Evolutionary conservation across 2,113 vertebrate genomes (phyloP), one percentile per base, ranked within the genome.

Genomic region (Sinocyclocheilus grahami): DNA sequence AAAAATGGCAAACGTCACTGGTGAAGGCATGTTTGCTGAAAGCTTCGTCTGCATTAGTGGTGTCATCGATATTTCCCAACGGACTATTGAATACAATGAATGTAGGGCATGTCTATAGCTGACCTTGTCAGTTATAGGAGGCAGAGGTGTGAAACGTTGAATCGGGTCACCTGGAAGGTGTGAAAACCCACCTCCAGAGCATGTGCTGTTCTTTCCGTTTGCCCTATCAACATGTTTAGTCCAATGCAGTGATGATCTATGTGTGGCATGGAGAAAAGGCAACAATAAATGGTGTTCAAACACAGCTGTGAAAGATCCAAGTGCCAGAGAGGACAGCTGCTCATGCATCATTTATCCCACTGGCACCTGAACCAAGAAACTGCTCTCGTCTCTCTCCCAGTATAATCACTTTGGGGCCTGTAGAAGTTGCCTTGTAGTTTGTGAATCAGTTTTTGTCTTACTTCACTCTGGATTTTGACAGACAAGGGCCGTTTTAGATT

Each of bases 281-380:
- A 76, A 88, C 86, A 89, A 88, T 84, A 84, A 78, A 88, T 86
- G 86, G 84, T 87, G 84, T 79, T 88, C 85, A 86, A 83, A 84
- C 77, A 87, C 82, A 65, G 81, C 67, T 86, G 60, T 83, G 71
- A 75, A 74, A 60, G 72, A 84, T 60, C 63, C 13, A 62, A 58
- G 67, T 77, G 76, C 80, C 84, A 89, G 84, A 80, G 86, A 78
- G 71, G 83, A 82, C 85, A 89, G 88, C 83, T 89, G 88, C 75
- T 87, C 88, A 86, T 87, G 84, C 86, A 89, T 90, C 88, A 89
- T 89, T 89, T 60, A 89, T 88, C 58, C 30, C 78, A 63, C 65
- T 86, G 76, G 83, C 72, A 77, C 84, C 62, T 89, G 86, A 89
- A 79, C 65, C 71, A 60, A 84, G 55, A 82, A 72, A 82, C 33